Evolutionary conservation across 2,888 invertebrate genomes (phyloP), one percentile per base, ranked within the genome.

Genomic region (Fabriciana adippe): DNA sequence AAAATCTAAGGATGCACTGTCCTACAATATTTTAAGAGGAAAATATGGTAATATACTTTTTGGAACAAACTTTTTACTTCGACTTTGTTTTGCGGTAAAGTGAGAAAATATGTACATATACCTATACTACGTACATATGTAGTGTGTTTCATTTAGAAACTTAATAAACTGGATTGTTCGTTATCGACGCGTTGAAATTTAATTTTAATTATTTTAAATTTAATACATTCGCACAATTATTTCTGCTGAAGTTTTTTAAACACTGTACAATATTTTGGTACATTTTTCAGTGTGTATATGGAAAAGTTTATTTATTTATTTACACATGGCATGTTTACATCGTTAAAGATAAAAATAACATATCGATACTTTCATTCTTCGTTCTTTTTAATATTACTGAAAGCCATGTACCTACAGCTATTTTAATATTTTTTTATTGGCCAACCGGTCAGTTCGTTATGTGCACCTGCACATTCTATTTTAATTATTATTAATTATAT

Each of bases 251-350:
- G 14, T 45, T 16, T 45, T 57, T 45, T 21, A 45, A 18, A 45
- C 15, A 41, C 15, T 45, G 15, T 18, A 15, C 6, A 45, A 18
- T 55, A 56, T 14, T 41, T 14, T 14, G 6, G 3, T 8, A 45
- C 14, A 21, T 13, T 57, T 57, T 57, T 47, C 47, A 26, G 26
- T 26, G 11, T 57, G 47, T 57, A 57, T 47, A 57, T 57, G 57
- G 21, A 57, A 57, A 57, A 57, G 26, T 26, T 26, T 47, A n/a
- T 57, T 57, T 47, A 11, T 47, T 26, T 47, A 57, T 47, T 47
- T 47, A 45, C 47, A 47, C 11, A 47, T 26, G 47, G n/a, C 57
- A 45, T 47, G 21, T 57, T 57, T 57, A 57, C 47, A 21, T n/a
- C 47, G 26, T 57, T 57, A 26, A 26, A 26, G 21, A 57, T 18